Conservation (phyloP, 2,888 invertebrate species). For the Lepas anatifera region DNA sequence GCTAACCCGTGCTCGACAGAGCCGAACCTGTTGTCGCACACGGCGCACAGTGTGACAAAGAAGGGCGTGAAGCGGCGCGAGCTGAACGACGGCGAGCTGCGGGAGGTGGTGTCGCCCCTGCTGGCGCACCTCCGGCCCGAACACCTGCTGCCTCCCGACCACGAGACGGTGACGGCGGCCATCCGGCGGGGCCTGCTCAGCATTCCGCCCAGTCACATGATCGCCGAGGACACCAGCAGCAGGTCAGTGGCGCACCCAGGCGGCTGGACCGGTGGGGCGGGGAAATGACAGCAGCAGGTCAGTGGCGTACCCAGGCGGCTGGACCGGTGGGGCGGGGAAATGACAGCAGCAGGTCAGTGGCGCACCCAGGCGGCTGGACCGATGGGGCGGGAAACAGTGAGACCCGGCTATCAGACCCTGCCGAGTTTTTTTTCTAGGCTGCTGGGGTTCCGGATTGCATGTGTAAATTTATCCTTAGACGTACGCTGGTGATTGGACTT, state of each 20-base stretch:
- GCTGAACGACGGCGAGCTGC: conserved; percentile 65
- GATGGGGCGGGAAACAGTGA: no score
- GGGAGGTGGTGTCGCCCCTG: conserved; percentile 71
- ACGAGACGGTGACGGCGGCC: conserved; percentile 50
- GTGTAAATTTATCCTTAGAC: no score
- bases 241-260: neutral
- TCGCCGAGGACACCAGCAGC: conserved; percentile 48
- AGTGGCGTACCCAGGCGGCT: neutral
- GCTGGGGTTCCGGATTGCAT: no score
- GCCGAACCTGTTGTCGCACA: conserved; percentile 79
- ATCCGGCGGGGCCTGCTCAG: conserved; percentile 62
- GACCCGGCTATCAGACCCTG: no score
- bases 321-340: conserved; percentile 33
- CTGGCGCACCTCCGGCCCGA: conserved; percentile 75
- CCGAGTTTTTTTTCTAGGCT: no score
- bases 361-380: conserved; percentile 46
- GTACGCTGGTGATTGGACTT: no score
- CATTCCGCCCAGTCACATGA: conserved; percentile 72
- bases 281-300: conserved; percentile 29
- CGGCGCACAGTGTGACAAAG: conserved; percentile 78
- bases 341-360: conserved; percentile 49
- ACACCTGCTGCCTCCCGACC: conserved; percentile 75
- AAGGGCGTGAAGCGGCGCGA: conserved; percentile 57
- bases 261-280: conserved; percentile 26
- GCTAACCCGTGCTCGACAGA: conserved; percentile 44